Base-by-base conservation (phyloP, 2,113 vertebrate genomes). In the Catharus fuscescens region DNA sequence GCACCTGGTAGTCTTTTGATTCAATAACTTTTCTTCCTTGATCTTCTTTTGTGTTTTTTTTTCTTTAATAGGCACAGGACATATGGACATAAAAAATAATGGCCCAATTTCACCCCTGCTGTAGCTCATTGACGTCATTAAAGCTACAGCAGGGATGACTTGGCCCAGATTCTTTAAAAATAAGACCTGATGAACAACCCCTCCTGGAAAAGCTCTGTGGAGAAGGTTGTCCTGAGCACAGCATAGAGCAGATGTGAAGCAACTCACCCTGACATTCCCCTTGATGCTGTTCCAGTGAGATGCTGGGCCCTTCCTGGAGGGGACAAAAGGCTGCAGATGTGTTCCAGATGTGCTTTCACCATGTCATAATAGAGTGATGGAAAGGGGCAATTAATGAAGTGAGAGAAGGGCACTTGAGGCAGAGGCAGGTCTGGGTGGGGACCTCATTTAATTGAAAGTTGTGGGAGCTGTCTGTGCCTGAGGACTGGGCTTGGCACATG, bases 131-230 rank as follows among this genome's bases (percentile, higher is more conserved):
- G 96, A 96, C 95, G 95, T 97, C 96, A 97, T 53, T 93, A 80
- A 95, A 95, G 93, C 83, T 96, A 90, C 96, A 96, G 95, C 93
- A 96, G 95, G 95, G 95, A 97, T 96, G 96, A 88, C 92, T 97
- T 96, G 95, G 95, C 96, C 95, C 95, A 96, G 93, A 94, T 97
- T 95, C 88, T 95, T 96, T 96, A 90, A 96, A 96, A 97, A 95
- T 92, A 92, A 96, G 95, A 96, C 88, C 95, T 92, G 88, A 45
- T 95, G 93, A 96, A 48, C 77, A 95, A 21, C 82, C 86, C 95
- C 95, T 96, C 72, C 18, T 76, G 95, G 95, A 97, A 96, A 95
- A 95, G 72, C 86, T 94, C 56, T 28, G 2, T 25, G 56, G 76
- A 90, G 81, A 77, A 96, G 92, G 82, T 86, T 97, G 92, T 95